These are phyloP conservation scores for Platalea minor DNA, from an alignment of 2,797 vertebrate species.

Conservation along the genomic window DNA sequence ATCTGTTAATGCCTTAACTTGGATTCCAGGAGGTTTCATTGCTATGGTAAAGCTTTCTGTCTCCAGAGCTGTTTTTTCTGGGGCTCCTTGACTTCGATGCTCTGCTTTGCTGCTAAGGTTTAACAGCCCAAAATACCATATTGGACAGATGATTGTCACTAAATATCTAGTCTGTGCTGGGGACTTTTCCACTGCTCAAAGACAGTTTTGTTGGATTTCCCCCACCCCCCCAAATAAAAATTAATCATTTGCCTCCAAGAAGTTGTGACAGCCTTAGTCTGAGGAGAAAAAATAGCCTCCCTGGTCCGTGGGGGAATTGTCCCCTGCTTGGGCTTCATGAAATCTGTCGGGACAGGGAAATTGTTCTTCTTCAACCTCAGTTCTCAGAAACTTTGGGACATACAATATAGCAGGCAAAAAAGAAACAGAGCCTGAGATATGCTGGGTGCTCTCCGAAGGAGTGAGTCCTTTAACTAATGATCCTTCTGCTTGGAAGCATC, in stretches of 20 bases:
- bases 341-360: background rate
- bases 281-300: background rate
- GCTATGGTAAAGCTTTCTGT: background rate
- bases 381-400: background rate
- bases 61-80: background rate
- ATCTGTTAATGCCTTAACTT: background rate
- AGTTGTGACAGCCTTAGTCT: background rate
- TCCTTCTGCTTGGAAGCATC: background rate
- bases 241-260: background rate
- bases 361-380: background rate
- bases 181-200: background rate
- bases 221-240: background rate
- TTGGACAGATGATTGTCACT: background rate
- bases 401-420: background rate
- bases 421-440: conserved; percentile 25
- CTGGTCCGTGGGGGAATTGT: background rate
- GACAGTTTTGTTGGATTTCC: background rate
- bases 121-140: background rate
- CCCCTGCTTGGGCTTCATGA: background rate
- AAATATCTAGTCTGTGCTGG: background rate
- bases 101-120: background rate
- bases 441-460: background rate
- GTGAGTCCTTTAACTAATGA: background rate
- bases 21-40: background rate
- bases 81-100: background rate